These are phyloP conservation scores for Phycodurus eques DNA, from an alignment of 2,113 vertebrate species.

Conservation along the genomic window DNA sequence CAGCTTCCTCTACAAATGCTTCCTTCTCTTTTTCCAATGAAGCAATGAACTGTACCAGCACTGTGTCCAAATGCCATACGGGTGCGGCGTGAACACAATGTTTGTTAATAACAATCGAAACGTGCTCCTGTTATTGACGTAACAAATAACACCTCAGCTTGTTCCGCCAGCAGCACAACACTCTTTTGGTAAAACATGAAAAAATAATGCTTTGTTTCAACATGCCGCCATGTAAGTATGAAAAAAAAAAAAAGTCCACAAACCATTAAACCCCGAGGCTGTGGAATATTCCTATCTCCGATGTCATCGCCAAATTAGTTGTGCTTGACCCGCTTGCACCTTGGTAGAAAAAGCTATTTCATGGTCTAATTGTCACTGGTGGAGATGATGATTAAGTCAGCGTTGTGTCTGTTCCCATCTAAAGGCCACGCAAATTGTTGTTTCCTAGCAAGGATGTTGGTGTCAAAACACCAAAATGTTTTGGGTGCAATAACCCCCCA, in stretches of 20 bases:
- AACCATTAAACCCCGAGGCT: slow-evolving; percentile 9
- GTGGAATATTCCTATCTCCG: slow-evolving; percentile 16
- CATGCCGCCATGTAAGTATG: neutral
- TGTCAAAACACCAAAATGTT: slow-evolving; percentile 63
- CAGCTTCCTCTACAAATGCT: neutral
- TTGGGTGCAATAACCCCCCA: slow-evolving; percentile 42
- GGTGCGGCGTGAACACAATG: slow-evolving; percentile 21
- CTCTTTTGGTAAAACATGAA: slow-evolving; percentile 17
- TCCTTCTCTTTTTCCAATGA: slow-evolving; percentile 4
- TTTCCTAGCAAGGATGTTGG: slow-evolving; percentile 44
- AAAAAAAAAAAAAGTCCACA: neutral
- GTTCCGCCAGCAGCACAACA: slow-evolving; percentile 1
- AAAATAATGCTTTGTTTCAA: slow-evolving; percentile 4
- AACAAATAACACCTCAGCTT: slow-evolving; percentile 22
- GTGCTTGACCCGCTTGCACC: slow-evolving; percentile 33
- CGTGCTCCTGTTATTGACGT: slow-evolving; percentile 10
- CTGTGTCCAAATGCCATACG: slow-evolving; percentile 29
- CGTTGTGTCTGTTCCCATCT: slow-evolving; percentile 11
- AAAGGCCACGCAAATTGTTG: slow-evolving; percentile 45
- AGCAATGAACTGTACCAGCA: slow-evolving; percentile 13
- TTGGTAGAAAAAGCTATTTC: slow-evolving; percentile 46
- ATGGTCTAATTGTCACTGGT: slow-evolving; percentile 49
- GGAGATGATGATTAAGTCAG: slow-evolving; percentile 23
- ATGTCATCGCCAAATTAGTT: slow-evolving; percentile 42
- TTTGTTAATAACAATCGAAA: slow-evolving; percentile 33